Evolutionary conservation across 2,888 invertebrate genomes (phyloP).

Genomic region (Campopleginae sp.): DNA sequence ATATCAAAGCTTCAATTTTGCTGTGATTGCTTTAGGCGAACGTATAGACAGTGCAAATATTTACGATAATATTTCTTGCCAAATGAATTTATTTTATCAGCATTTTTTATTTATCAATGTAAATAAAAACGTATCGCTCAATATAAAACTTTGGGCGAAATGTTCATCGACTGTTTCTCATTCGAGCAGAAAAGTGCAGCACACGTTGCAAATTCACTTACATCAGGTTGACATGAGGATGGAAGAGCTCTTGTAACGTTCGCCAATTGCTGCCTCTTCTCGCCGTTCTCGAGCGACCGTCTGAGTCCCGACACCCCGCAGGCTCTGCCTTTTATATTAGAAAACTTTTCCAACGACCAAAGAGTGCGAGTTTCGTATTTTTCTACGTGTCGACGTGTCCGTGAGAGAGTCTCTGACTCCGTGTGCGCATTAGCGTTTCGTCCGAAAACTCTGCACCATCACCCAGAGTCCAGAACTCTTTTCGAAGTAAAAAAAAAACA

Average conservation of each 20-base stretch:
- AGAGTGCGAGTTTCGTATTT: slow-evolving; percentile 31
- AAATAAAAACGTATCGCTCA: neutral
- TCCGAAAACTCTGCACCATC: slow-evolving; percentile 25
- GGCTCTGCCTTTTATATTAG: slow-evolving; percentile 61
- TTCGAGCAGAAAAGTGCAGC: slow-evolving; percentile 13
- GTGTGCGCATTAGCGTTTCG: slow-evolving; percentile 16
- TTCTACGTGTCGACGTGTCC: neutral
- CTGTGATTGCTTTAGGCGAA: neutral
- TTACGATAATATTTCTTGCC: neutral
- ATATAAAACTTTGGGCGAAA: neutral
- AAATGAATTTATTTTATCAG: neutral
- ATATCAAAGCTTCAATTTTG: neutral
- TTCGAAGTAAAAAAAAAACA: slow-evolving; percentile 23
- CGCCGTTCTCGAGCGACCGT: slow-evolving; percentile 28
- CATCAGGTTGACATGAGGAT: slow-evolving; percentile 53
- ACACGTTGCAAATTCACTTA: slow-evolving; percentile 57
- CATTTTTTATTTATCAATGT: neutral
- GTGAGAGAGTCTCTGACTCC: neutral
- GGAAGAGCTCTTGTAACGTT: slow-evolving; percentile 40
- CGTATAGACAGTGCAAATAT: neutral
- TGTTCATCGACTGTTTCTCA: slow-evolving; percentile 5
- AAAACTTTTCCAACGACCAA: slow-evolving; percentile 62
- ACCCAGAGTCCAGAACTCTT: slow-evolving; percentile 36
- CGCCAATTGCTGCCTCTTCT: slow-evolving; percentile 59
- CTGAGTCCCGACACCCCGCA: slow-evolving; percentile 11